Conservation (phyloP, 1,140 invertebrate species). For the Drosophila biarmipes region DNA sequence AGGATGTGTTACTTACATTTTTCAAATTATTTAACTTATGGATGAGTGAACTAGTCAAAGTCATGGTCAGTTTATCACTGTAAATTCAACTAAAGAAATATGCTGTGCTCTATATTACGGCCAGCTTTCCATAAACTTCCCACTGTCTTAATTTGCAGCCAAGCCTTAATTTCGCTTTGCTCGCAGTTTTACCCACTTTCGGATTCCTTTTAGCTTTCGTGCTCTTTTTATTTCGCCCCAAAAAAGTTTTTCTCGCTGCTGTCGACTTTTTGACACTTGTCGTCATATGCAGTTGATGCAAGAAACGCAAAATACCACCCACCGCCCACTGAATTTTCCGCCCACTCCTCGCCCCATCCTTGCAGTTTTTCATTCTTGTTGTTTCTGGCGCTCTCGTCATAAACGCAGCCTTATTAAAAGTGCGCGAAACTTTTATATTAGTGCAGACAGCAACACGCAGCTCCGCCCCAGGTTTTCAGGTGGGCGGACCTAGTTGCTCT, state of each 20-base stretch:
- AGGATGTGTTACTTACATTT: neutral
- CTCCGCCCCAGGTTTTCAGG: conserved; percentile 12
- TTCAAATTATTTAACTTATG: neutral
- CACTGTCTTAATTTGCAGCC: neutral
- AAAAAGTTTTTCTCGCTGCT: conserved; percentile 40
- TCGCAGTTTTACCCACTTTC: neutral
- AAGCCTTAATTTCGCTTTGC: conserved; percentile 5
- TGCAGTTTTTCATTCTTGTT: conserved; percentile 1
- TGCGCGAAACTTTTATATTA: conserved; percentile 68
- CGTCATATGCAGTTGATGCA: conserved; percentile 37
- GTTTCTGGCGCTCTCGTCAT: conserved; percentile 38
- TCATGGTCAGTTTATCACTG: no score
- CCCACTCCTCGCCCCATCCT: neutral
- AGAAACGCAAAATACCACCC: conserved; percentile 12
- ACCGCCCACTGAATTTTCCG: neutral
- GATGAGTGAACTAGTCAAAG: no score
- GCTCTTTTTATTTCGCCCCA: neutral
- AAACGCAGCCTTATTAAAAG: conserved; percentile 78
- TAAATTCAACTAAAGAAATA: neutral
- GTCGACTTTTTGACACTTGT: conserved; percentile 78
- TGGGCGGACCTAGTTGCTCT: neutral
- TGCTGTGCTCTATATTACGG: neutral
- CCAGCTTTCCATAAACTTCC: neutral
- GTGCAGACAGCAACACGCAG: conserved; percentile 59
- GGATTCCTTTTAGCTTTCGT: neutral